These are phyloP conservation scores for Hydrocynus forskahlii DNA, from an alignment of 2,797 vertebrate species.

Conservation along the genomic window DNA sequence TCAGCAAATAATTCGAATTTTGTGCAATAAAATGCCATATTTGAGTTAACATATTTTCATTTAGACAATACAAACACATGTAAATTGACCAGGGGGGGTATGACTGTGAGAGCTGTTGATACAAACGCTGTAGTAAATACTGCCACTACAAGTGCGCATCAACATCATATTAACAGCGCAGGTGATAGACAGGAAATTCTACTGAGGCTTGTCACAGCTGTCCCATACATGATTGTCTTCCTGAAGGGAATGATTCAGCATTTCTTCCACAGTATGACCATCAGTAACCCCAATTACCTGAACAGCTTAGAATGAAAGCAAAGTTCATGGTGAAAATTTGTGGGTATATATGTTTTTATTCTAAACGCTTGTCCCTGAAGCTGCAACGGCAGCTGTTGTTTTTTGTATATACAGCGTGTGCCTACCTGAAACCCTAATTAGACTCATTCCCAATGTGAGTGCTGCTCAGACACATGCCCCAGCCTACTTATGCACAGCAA, in stretches of 20 bases:
- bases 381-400: constrained; percentile 34
- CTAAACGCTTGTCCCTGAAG: constrained; percentile 11
- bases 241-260: constrained; percentile 1
- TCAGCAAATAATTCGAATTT: no score
- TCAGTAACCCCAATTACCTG: background rate
- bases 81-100: no score
- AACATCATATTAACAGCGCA: background rate
- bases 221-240: background rate
- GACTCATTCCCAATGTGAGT: constrained; percentile 36
- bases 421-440: constrained; percentile 46
- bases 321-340: constrained; percentile 17
- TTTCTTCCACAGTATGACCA: constrained; percentile 8
- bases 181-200: background rate
- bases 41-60: no score
- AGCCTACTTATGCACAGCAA: constrained; percentile 26
- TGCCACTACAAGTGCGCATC: background rate
- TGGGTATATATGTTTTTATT: background rate
- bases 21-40: no score
- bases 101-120: no score
- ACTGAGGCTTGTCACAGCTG: background rate
- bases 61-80: no score
- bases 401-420: constrained; percentile 24
- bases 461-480: constrained; percentile 33
- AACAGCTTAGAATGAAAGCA: background rate
- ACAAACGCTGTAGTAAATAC: background rate